These are phyloP conservation scores for Lycaon pictus DNA, from an alignment of 2,113 vertebrate genomes.

Conservation along the genomic window DNA sequence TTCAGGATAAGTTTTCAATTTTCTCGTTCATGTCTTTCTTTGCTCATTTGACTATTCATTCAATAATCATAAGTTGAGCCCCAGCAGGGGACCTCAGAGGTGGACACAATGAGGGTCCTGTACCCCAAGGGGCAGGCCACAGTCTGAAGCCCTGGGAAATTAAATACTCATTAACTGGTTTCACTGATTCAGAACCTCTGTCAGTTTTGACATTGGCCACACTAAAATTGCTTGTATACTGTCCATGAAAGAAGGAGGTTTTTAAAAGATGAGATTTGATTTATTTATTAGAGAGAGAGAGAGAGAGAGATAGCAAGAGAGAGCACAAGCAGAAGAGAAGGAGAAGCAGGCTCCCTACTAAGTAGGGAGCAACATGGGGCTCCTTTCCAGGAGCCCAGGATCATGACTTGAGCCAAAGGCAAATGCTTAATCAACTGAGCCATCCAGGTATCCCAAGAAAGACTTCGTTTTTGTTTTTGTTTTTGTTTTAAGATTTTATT, in stretches of 20 bases:
- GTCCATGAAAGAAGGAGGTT: neutral
- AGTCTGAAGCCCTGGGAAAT: neutral
- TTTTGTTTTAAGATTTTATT: too few relatives aligned
- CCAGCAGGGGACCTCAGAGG: neutral
- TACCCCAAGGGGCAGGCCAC: neutral
- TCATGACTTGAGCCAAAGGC: too few relatives aligned
- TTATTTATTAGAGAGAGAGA: too few relatives aligned
- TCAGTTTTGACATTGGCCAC: neutral
- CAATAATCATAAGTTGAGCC: neutral
- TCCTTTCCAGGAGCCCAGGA: too few relatives aligned
- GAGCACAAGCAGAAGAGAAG: too few relatives aligned
- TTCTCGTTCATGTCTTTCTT: neutral
- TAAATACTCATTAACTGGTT: neutral
- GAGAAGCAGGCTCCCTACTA: too few relatives aligned
- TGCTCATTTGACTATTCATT: neutral
- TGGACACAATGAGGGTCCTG: neutral
- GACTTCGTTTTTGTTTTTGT: too few relatives aligned
- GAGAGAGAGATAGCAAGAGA: too few relatives aligned
- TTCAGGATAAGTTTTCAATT: neutral
- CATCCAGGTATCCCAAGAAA: neutral
- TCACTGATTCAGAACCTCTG: neutral
- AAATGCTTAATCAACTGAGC: too few relatives aligned
- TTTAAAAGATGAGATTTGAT: neutral
- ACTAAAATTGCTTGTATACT: neutral
- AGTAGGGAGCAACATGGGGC: too few relatives aligned